These are phyloP conservation scores for Arenaria interpres DNA, from an alignment of 2,113 vertebrate species.

Conservation along the genomic window DNA sequence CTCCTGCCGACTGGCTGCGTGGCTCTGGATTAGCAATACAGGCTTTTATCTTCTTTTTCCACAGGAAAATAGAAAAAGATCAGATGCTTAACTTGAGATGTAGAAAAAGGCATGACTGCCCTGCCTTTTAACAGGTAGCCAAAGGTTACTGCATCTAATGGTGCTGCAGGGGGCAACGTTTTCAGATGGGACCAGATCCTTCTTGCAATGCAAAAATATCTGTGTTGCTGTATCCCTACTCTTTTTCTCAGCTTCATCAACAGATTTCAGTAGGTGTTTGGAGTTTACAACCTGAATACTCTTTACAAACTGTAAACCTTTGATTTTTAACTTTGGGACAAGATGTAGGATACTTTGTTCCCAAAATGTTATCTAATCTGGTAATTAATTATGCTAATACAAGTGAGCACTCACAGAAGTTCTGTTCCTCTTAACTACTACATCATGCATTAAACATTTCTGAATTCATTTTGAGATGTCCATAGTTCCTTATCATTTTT, in stretches of 20 bases:
- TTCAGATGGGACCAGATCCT: neutral
- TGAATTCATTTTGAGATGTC: neutral
- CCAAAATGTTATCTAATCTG: neutral
- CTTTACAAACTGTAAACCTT: neutral
- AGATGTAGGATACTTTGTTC: neutral
- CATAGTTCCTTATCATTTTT: neutral
- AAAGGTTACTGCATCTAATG: neutral
- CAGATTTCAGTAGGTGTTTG: fast-evolving
- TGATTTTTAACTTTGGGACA: neutral
- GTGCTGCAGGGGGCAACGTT: neutral
- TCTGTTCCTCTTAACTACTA: neutral
- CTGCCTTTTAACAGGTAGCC: neutral
- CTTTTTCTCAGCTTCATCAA: neutral
- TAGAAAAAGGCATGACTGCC: neutral
- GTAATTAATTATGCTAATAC: neutral
- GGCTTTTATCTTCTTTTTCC: neutral
- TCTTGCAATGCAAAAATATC: neutral
- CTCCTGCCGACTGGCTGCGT: neutral
- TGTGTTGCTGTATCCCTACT: fast-evolving
- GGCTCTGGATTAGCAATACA: neutral
- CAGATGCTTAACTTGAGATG: neutral
- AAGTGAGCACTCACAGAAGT: neutral
- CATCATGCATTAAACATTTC: fast-evolving
- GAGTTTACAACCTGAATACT: neutral
- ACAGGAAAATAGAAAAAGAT: neutral